Base-by-base conservation (phyloP, 2,888 invertebrate species). In the Lysandra coridon region DNA sequence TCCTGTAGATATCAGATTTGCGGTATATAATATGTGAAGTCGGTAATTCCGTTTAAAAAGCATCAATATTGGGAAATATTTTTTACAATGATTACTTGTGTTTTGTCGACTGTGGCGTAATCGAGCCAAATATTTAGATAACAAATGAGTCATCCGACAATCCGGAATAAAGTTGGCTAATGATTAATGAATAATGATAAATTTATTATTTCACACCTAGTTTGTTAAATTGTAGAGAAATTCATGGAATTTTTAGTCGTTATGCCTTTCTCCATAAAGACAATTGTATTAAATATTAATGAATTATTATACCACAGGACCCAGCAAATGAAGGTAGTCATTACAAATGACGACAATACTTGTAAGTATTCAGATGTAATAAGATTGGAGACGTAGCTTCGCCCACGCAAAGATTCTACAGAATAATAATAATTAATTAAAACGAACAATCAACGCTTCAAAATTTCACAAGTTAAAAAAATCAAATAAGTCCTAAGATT, bases 301-400 rank as follows among this genome's bases (percentile, higher is more conserved):
- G 33, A 57, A 69, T 37, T 37, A 23, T 2, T 2, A 37, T 69
- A 33, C 33, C 14, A 6, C 57, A 17, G 4, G 57, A 10, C 49
- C 10, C 33, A 37, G 33, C 53, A 14, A 44, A 76, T 37, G 14
- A 57, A n/a, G 30, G 53, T 53, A 53, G 4, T 30, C 23, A 44
- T 75, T n/a, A 23, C 33, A 53, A 14, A 57, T 14, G 75, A 76
- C 76, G 53, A 23, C 14, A 30, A 53, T 57, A 76, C 76, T 76
- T 76, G 57, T 76, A 76, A 76, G 76, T 76, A 76, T 76, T 76
- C 76, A 76, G 76, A 33, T 76, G 76, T 76, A 76, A 76, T 57
- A 76, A 76, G 76, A 76, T 76, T 76, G 53, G 23, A 53, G 49
- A n/a, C 57, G 37, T 33, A 76, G 53, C 7, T 53, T 53, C 57